A percentile compares a stretch with the other conserved stretches of the same genome.
Evolutionary conservation across 1,140 invertebrate genomes (phyloP).

Genomic region (Eciton burchellii): DNA sequence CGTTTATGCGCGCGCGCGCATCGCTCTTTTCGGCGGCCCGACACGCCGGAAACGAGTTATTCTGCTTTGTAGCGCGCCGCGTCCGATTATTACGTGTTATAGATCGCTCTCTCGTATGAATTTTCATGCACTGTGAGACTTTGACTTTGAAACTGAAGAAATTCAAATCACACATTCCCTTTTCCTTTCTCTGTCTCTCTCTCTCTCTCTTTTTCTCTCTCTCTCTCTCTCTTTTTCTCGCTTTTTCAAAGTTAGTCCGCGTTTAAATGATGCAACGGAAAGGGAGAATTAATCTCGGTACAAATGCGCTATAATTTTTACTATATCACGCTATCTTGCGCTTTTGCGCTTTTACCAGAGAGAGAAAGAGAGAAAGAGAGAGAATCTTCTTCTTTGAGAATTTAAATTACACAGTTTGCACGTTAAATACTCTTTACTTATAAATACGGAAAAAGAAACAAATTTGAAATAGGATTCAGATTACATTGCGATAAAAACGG

Average conservation of each 20-base stretch:
- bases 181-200: no score
- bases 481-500: not conserved
- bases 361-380: no score
- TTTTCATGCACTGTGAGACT: not conserved
- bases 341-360: not conserved
- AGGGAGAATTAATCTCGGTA: not conserved
- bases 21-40: constrained; percentile 24
- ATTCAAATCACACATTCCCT: not conserved
- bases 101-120: not conserved
- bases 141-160: constrained; percentile 14
- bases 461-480: not conserved
- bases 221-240: not conserved
- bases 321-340: not conserved
- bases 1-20: constrained; percentile 13
- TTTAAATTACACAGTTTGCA: constrained; percentile 7
- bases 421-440: constrained; percentile 11
- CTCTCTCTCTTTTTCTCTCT: not conserved
- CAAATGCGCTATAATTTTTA: constrained; percentile 6
- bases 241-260: not conserved
- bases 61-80: not conserved
- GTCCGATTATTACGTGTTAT: constrained; percentile 27
- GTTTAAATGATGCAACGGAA: not conserved
- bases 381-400: constrained; percentile 12
- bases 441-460: constrained; percentile 13
- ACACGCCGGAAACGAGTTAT: not conserved